Conservation (phyloP, 2,113 vertebrate genomes). For the Monopterus albus region DNA sequence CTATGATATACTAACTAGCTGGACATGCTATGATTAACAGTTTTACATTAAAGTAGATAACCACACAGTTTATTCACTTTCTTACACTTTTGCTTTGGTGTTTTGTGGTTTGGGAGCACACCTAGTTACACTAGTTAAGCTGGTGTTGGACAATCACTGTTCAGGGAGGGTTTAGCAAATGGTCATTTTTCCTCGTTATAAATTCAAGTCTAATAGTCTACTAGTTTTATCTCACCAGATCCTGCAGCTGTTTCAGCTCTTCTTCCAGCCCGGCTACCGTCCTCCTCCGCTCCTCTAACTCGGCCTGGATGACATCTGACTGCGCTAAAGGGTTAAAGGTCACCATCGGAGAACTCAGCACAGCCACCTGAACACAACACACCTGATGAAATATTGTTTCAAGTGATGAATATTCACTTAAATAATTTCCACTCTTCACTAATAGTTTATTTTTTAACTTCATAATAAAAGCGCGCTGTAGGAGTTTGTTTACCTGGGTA, state of each 20-base stretch:
- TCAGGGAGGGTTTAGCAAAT: too few relatives aligned
- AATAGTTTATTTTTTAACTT: background rate
- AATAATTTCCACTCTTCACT: background rate
- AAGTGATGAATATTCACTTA: background rate
- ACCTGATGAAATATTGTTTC: background rate
- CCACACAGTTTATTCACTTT: too few relatives aligned
- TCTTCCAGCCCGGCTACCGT: slow-evolving; percentile 12
- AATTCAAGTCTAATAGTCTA: too few relatives aligned
- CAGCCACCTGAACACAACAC: slow-evolving; percentile 20
- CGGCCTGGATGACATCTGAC: background rate
- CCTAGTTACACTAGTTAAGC: too few relatives aligned
- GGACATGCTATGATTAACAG: too few relatives aligned
- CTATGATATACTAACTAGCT: too few relatives aligned
- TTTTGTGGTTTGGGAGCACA: too few relatives aligned
- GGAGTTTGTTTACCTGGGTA: slow-evolving; percentile 13
- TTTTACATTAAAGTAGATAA: too few relatives aligned
- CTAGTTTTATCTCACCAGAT: slow-evolving; percentile 28
- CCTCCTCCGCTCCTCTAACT: slow-evolving; percentile 18
- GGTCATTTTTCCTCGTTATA: too few relatives aligned
- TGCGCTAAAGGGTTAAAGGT: background rate
- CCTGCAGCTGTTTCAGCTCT: slow-evolving; percentile 31
- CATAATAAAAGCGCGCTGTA: background rate
- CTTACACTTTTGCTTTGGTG: too few relatives aligned
- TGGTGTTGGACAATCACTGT: too few relatives aligned
- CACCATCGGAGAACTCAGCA: background rate